A percentile compares a stretch with the other conserved stretches of the same genome.
Conservation (phyloP, 2,888 invertebrate genomes). For the Folsomia candida region DNA sequence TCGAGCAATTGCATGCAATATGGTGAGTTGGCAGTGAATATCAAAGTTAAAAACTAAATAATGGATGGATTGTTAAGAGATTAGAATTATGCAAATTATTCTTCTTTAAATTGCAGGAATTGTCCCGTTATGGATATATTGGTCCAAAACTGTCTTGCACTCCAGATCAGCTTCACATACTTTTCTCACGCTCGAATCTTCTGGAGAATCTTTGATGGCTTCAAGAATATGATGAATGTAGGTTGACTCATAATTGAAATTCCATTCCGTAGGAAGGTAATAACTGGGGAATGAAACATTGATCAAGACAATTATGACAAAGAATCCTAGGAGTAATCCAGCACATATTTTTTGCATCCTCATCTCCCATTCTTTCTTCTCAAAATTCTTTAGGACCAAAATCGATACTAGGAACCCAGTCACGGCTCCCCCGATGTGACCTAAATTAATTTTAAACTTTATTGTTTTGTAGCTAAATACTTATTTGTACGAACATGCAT, state of each 20-base stretch:
- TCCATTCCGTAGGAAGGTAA: slow-evolving; percentile 17
- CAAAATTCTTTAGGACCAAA: slow-evolving; percentile 19
- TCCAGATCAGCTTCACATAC: not conserved
- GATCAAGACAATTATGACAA: slow-evolving; percentile 5
- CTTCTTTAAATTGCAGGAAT: too few relatives aligned
- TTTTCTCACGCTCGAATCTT: not conserved
- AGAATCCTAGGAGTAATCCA: not conserved
- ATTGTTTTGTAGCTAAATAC: too few relatives aligned
- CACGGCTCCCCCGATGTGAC: slow-evolving; percentile 25
- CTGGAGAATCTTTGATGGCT: not conserved
- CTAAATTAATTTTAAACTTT: too few relatives aligned
- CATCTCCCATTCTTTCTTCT: slow-evolving; percentile 18
- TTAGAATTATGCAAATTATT: too few relatives aligned
- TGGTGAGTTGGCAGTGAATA: too few relatives aligned
- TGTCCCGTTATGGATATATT: not conserved
- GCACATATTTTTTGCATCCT: slow-evolving; percentile 16
- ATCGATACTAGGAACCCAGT: slow-evolving; percentile 19
- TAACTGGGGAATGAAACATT: slow-evolving; percentile 18
- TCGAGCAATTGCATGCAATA: not conserved
- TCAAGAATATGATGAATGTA: slow-evolving; percentile 5
- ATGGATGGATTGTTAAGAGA: too few relatives aligned
- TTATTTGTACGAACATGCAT: too few relatives aligned
- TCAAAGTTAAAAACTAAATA: too few relatives aligned
- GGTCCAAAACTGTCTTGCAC: not conserved
- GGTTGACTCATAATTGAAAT: slow-evolving; percentile 14